These are phyloP conservation scores for Synanceia verrucosa DNA, from an alignment of 2,797 vertebrate genomes.

Conservation along the genomic window DNA sequence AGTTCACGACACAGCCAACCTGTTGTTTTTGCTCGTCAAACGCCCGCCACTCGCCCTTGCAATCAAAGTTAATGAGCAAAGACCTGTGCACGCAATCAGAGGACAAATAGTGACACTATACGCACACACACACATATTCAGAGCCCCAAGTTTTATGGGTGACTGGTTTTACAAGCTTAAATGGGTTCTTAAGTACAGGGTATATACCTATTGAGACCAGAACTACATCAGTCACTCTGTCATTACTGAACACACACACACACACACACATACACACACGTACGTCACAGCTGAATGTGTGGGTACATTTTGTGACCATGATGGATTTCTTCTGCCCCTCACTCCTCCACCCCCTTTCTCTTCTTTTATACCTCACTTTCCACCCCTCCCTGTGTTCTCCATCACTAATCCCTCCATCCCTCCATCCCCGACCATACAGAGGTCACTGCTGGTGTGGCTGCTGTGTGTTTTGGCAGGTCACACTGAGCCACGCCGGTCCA, in stretches of 20 bases:
- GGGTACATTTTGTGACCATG: conserved; percentile 48
- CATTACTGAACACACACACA: conserved; percentile 54
- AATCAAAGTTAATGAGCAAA: conserved; percentile 69
- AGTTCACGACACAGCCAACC: conserved; percentile 48
- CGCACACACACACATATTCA: conserved; percentile 18
- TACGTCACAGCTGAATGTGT: conserved; percentile 34
- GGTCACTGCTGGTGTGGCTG: conserved; percentile 63
- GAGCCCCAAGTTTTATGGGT: conserved; percentile 60
- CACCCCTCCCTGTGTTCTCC: conserved; percentile 26
- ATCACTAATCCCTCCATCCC: conserved; percentile 33
- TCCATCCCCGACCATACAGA: conserved; percentile 36
- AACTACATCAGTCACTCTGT: conserved; percentile 67
- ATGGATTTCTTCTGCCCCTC: conserved; percentile 45
- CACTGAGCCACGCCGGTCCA: conserved; percentile 52
- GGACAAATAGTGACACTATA: conserved; percentile 43
- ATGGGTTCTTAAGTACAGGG: conserved; percentile 75
- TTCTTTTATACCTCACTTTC: conserved; percentile 41
- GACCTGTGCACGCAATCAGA: conserved; percentile 45
- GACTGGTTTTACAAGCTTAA: conserved; percentile 75
- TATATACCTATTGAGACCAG: conserved; percentile 64
- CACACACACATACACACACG: too few relatives aligned
- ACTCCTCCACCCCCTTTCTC: conserved; percentile 9
- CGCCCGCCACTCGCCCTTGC: conserved; percentile 44
- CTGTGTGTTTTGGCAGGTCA: conserved; percentile 79
- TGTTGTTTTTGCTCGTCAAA: conserved; percentile 54